Evolutionary conservation across 2,113 vertebrate genomes (phyloP), one percentile per base, ranked within the genome.

Genomic region (Microcebus jonahi): DNA sequence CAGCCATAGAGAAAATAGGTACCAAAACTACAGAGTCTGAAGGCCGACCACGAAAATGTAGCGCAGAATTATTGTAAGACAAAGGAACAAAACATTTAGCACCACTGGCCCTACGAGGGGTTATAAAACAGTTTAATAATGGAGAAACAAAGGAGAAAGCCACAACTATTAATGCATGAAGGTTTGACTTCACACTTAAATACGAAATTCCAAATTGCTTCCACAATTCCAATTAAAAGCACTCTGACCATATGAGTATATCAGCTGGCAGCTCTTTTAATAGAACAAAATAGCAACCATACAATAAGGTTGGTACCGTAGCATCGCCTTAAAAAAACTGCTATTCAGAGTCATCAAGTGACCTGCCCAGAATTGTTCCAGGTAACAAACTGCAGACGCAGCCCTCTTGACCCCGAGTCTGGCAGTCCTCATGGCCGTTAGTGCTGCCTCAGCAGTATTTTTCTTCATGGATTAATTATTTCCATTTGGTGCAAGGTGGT

Each of bases 21-120:
- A 29, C 14, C 34, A 0, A 10, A 0, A 1, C 88, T 8, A 0
- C 0, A 0, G 9, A 59, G 9, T 17, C 36, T 34, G 10, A 6
- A 27, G 73, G 34, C 67, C 42, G 50, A 9, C 34, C 18, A 39
- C 18, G 36, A 81, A 87, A 82, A 34, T 7, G 23, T 6, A n/a
- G 39, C 9, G 23, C 9, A 5, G 36, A 59, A 45, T 42, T 36
- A 55, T 67, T 34, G 29, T 17, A 18, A 75, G 59, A 68, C 31
- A 81, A 59, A 88, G 42, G 23, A 71, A 77, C 6, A 42, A 31
- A 75, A 27, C 8, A 77, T 29, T 70, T 48, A 20, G 42, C 6
- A 3, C 3, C 0, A 0, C 25, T 23, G 9, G 8, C 29, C 5
- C 31, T 50, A 5, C 21, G 9, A 70, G 61, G 8, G 6, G 11